Base-by-base conservation (phyloP, 2,888 invertebrate genomes). In the Tetragonula carbonaria region DNA sequence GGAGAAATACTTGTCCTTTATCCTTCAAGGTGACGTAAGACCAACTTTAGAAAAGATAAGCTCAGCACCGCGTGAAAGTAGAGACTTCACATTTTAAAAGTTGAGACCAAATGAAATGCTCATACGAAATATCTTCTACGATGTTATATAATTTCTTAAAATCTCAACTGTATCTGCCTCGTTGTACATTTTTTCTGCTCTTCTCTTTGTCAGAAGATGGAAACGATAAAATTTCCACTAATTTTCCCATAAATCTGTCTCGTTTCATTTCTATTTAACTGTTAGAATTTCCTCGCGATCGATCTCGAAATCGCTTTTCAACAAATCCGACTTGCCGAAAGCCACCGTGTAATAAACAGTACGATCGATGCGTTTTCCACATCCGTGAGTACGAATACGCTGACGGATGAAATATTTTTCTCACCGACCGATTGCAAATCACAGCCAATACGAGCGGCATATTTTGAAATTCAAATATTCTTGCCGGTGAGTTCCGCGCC, bases 341-440 rank as follows among this genome's bases (percentile, higher is more conserved):
- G 11, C 21, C 23, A 3, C 8, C 57, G 62, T 65, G 68, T 65
- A 65, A 65, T 76, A 80, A 80, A 76, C 59, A 67, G 23, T 66
- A 72, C 65, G 74, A 86, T 86, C 82, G 82, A 73, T 68, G 66
- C 70, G 74, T 80, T 86, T 86, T 84, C 86, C 84, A 72, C 76
- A 59, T 78, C 71, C 75, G 74, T 68, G 80, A 76, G 78, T 84
- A 45, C 59, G 75, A 78, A 84, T 76, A 59, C 70, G 73, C 38
- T 28, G 59, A 70, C 62, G 85, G 68, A 63, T 78, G 71, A 86
- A 78, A 80, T 86, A 86, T 86, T 84, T 71, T 66, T 55, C 78
- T 8, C 66, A 1, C 65, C 23, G 33, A 28, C 53, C 68, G 55
- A 33, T 65, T 65, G 76, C 63, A 67, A 72, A 75, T 80, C 78